A percentile compares a stretch with the other conserved stretches of the same genome.
phyloP scores from a whole-genome alignment of 2,113 vertebrate genomes.

The Otus sunia region DNA sequence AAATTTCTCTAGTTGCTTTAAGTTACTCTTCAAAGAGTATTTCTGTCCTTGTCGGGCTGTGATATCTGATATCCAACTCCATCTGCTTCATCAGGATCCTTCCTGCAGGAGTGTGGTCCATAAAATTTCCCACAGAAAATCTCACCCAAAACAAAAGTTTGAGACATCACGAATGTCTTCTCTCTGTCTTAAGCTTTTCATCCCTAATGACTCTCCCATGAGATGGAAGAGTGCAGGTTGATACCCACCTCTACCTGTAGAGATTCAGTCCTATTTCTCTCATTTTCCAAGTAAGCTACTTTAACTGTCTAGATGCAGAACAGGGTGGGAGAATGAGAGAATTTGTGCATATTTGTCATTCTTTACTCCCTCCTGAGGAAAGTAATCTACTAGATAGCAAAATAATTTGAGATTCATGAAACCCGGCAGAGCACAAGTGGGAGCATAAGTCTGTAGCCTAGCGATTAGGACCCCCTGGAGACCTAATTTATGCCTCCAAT shows the following conservation, averaged over 20 bases:
- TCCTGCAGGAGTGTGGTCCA: background rate
- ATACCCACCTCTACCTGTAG: background rate
- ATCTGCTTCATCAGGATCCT: background rate
- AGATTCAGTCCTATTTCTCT: background rate
- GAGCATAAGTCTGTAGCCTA: slow-evolving; percentile 16
- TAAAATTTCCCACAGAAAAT: background rate
- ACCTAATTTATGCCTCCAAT: slow-evolving; percentile 41
- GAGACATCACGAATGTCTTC: background rate
- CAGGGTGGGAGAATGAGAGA: background rate
- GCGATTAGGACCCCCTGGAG: slow-evolving; percentile 51
- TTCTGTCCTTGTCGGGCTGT: background rate
- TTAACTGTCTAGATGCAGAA: background rate
- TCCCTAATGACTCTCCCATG: background rate
- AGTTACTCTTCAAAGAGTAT: background rate
- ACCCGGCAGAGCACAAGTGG: slow-evolving; percentile 8
- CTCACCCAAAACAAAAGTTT: background rate
- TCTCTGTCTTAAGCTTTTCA: background rate
- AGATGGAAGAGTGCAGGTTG: background rate
- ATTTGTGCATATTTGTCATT: slow-evolving; percentile 7
- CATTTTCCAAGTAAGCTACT: background rate
- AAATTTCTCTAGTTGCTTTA: background rate
- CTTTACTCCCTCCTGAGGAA: slow-evolving; percentile 30
- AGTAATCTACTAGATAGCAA: slow-evolving; percentile 52
- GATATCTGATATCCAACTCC: background rate
- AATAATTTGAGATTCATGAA: slow-evolving; percentile 62